Conservation (phyloP, 2,888 invertebrate species). For the Drosophila eohydei region DNA sequence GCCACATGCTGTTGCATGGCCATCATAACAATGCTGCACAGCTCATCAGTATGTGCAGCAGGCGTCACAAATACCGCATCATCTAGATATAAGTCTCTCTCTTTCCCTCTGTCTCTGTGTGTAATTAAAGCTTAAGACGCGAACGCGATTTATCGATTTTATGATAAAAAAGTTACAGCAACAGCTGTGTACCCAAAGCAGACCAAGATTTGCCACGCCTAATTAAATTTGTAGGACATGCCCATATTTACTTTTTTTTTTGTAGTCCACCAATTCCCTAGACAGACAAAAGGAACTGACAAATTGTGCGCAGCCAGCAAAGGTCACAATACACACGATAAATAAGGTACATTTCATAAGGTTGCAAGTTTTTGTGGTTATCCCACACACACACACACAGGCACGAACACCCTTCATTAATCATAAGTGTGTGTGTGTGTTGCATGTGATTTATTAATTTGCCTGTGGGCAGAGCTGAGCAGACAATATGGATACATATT, state of each 20-base stretch:
- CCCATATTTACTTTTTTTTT: slow-evolving; percentile 3
- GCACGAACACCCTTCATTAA: slow-evolving; percentile 49
- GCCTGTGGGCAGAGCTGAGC: slow-evolving; percentile 24
- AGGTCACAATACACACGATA: slow-evolving; percentile 64
- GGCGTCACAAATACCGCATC: slow-evolving; percentile 61
- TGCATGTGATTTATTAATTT: slow-evolving; percentile 63
- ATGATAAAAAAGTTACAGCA: slow-evolving; percentile 52
- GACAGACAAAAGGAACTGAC: slow-evolving; percentile 21
- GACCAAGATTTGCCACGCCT: slow-evolving; percentile 44
- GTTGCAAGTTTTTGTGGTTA: slow-evolving; percentile 21
- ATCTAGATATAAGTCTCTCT: slow-evolving; percentile 2
- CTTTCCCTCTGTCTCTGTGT: slow-evolving; percentile 27
- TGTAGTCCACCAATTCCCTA: neutral
- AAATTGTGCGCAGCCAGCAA: slow-evolving; percentile 47
- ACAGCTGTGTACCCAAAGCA: slow-evolving; percentile 17
- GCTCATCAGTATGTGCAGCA: slow-evolving; percentile 63
- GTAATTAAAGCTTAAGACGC: slow-evolving; percentile 67
- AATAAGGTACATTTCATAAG: slow-evolving; percentile 51
- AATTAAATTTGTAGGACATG: slow-evolving; percentile 57
- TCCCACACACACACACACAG: slow-evolving; percentile 13
- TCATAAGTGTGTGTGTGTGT: slow-evolving; percentile 49
- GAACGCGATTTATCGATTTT: slow-evolving; percentile 66
- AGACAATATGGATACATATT: slow-evolving; percentile 43
- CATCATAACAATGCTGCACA: slow-evolving; percentile 56
- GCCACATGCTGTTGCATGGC: slow-evolving; percentile 44